phyloP scores from a whole-genome alignment of 2,797 vertebrate genomes.

The Numenius phaeopus region DNA sequence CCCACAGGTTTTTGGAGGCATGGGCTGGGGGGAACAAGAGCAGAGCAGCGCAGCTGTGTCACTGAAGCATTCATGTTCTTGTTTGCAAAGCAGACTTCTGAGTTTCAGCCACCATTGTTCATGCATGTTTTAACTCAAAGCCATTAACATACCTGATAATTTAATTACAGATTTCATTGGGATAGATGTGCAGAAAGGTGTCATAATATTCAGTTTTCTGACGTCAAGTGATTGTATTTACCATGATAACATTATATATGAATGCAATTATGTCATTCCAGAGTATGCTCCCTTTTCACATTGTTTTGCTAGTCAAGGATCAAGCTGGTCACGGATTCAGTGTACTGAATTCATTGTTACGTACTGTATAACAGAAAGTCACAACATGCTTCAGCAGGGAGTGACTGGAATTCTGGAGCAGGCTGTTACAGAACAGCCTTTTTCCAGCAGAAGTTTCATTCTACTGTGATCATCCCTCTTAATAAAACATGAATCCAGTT shows the following conservation, averaged over 20 bases:
- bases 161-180: background rate
- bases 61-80: rapidly evolving
- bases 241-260: background rate
- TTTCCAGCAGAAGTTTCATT: background rate
- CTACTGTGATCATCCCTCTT: background rate
- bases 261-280: background rate
- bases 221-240: background rate
- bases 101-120: background rate
- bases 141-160: background rate
- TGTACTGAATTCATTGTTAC: background rate
- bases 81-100: background rate
- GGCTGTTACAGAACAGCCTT: background rate
- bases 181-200: background rate
- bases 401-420: background rate
- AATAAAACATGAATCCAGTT: background rate
- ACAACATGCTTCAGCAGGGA: background rate
- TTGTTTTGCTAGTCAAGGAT: background rate
- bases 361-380: background rate
- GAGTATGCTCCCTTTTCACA: background rate
- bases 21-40: rapidly evolving
- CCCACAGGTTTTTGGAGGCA: background rate
- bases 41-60: background rate
- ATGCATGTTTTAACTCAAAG: background rate
- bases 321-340: background rate
- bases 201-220: background rate